phyloP scores from a whole-genome alignment of 2,797 vertebrate species.

The Rhadinocentrus ornatus region DNA sequence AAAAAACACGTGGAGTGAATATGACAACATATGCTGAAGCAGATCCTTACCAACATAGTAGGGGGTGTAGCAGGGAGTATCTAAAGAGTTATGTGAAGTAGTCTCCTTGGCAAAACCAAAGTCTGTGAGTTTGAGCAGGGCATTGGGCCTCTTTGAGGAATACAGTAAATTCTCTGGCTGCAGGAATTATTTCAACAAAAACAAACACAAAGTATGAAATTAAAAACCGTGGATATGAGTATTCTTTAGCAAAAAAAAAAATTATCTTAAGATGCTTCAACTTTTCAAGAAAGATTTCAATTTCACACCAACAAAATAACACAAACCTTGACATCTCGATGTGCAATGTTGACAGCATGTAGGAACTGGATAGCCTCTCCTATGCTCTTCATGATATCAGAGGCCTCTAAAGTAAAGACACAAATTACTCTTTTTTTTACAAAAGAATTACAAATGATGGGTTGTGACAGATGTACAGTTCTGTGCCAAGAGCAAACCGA shows the following conservation, averaged over 20 bases:
- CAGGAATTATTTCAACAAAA: conserved; percentile 2
- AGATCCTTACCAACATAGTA: conserved; percentile 95
- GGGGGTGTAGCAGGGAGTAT: conserved; percentile 97
- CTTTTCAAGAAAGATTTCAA: background rate
- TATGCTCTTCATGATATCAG: conserved; percentile 98
- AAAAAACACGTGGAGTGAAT: background rate
- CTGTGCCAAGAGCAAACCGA: background rate
- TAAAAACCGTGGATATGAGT: background rate
- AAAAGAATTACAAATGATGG: background rate
- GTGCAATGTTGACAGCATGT: conserved; percentile 96
- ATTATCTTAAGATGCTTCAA: background rate
- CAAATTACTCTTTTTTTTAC: background rate
- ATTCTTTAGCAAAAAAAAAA: background rate
- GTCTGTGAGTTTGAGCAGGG: conserved; percentile 96
- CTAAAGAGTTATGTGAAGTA: conserved; percentile 95
- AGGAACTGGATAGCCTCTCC: conserved; percentile 97
- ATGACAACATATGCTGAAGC: background rate
- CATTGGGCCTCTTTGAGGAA: conserved; percentile 90
- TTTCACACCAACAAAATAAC: background rate
- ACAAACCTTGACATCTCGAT: conserved; percentile 96
- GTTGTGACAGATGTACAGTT: background rate
- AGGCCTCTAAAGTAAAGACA: conserved; percentile 86
- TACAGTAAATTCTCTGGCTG: conserved; percentile 98
- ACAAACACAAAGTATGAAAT: background rate
- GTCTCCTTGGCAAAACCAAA: conserved; percentile 99